Base-by-base conservation (phyloP, 2,113 vertebrate species). In the Pogona vitticeps region DNA sequence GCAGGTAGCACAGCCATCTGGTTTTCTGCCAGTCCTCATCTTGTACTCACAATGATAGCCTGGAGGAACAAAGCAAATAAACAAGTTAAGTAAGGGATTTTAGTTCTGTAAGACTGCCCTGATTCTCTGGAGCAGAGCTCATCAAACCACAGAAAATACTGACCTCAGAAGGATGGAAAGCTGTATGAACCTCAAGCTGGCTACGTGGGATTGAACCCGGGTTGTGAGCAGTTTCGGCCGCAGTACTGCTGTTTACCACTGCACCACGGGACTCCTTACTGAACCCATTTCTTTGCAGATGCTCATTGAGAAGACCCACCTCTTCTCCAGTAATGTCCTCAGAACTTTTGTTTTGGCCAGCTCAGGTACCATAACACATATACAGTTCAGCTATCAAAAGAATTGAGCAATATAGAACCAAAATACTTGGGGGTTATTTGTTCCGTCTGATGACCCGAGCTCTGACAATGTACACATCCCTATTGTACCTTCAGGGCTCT, bases 11-110 rank as follows among this genome's bases (percentile, higher is more conserved):
- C 98, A 99, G 73, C 99, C 99, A 80, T 99, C 98, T 0, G 98
- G 97, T 92, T 99, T 99, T 70, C 87, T 94, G 46, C 99, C 98
- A 2, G 98, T 99, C 31, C 98, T 96, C 95, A 97, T 97, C 95
- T 99, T 99, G 94, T 97, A 99, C 86, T 98, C 98, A 90, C 98
- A 99, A 78, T 97, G 97, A 93, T 99, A 99, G 4, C 98, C 99
- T 98, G 93, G 2, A 91, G 92, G 12, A 92, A 84, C 94, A 18
- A 71, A 67, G 20, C 90, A 70, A 68, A 70, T 86, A 88, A 76
- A 68, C 7, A 68, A 67, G 28, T 13, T 2, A 59, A 42, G 2
- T 36, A 33, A 75, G 88, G 70, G 71, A 85, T 59, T 28, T 46
- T 36, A 26, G 63, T 61, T 68, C 56, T 21, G 17, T 65, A 76